Evolutionary conservation across 2,797 vertebrate genomes (phyloP).

Genomic region (Smutsia temminckii): DNA sequence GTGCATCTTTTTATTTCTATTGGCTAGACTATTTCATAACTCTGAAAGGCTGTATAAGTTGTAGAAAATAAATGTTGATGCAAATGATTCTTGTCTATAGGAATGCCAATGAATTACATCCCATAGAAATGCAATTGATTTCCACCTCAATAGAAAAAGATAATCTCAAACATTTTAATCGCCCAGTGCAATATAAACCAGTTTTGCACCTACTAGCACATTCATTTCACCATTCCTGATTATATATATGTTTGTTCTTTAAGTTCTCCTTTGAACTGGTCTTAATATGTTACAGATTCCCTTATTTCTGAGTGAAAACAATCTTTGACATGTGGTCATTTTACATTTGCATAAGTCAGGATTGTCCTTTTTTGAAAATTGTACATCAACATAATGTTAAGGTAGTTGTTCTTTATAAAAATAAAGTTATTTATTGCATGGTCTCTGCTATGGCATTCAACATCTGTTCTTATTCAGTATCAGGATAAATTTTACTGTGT

Average conservation of each 20-base stretch:
- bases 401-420: conserved; percentile 10
- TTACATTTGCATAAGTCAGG: background rate
- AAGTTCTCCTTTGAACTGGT: background rate
- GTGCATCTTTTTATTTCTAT: background rate
- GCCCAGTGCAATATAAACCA: background rate
- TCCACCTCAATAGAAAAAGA: background rate
- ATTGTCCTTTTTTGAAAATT: conserved; percentile 8
- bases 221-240: background rate
- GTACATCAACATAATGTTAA: background rate
- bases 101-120: background rate
- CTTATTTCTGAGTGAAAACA: background rate
- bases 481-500: background rate
- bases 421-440: background rate
- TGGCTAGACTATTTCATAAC: background rate
- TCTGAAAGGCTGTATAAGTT: background rate
- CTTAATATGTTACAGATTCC: background rate
- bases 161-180: background rate
- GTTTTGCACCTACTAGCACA: background rate
- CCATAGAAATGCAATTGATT: conserved; percentile 13
- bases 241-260: background rate
- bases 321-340: background rate
- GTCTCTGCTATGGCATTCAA: background rate
- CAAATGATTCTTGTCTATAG: background rate
- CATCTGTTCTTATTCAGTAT: conserved; percentile 47
- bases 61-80: background rate